Evolutionary conservation across 2,888 invertebrate genomes (phyloP).

Genomic region (Malthinus flaveolus): DNA sequence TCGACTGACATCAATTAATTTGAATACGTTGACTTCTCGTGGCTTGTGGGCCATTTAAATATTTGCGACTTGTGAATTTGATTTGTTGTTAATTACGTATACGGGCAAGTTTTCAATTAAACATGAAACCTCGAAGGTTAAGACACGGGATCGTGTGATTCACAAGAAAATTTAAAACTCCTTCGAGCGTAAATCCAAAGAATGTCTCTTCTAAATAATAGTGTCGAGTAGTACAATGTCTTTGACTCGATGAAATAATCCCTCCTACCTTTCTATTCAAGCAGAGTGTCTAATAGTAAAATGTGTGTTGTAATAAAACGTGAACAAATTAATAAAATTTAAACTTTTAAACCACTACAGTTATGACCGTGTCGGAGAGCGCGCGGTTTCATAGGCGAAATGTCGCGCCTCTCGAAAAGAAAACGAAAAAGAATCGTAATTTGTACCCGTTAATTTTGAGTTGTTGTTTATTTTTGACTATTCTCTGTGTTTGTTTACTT

Average conservation of each 20-base stretch:
- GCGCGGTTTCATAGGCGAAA: conserved; percentile 23
- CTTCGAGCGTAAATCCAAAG: conserved; percentile 1
- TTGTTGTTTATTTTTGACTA: conserved; percentile 48
- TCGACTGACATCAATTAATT: too few species aligned
- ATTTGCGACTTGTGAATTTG: too few species aligned
- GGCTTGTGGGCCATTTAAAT: too few species aligned
- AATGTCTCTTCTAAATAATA: not conserved
- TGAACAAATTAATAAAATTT: conserved; percentile 19
- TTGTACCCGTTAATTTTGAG: conserved; percentile 40
- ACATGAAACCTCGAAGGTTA: not conserved
- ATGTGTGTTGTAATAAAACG: conserved; percentile 22
- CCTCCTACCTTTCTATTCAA: conserved; percentile 15
- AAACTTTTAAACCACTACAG: conserved; percentile 14
- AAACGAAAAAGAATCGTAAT: not conserved
- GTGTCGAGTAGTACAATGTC: not conserved
- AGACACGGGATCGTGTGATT: not conserved
- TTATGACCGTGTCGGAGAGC: conserved; percentile 24
- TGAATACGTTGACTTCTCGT: too few species aligned
- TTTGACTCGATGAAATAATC: not conserved
- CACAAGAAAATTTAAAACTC: not conserved
- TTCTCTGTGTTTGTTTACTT: conserved; percentile 47
- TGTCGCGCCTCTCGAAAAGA: conserved; percentile 6
- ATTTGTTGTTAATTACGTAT: too few species aligned
- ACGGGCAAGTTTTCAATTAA: too few species aligned
- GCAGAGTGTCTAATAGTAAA: conserved; percentile 9